Conservation (phyloP, 1,140 invertebrate species). For the Hestina assimilis region DNA sequence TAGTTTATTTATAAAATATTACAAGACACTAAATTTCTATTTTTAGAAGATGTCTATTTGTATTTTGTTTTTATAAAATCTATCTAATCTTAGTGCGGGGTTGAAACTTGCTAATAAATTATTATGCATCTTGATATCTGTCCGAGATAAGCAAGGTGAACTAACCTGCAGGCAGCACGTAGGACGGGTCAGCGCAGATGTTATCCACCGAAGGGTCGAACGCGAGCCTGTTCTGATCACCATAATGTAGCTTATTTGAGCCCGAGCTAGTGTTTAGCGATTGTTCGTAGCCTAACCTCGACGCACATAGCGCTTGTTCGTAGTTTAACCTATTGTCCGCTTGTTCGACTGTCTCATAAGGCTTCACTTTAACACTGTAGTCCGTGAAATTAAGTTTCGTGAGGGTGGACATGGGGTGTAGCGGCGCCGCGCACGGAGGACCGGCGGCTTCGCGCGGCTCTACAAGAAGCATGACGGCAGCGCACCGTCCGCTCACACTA, state of each 20-base stretch:
- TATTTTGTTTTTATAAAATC: background rate
- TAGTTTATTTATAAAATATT: background rate
- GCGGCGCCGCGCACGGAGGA: constrained; percentile 67
- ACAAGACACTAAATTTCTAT: background rate
- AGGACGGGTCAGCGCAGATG: constrained; percentile 56
- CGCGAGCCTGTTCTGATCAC: constrained; percentile 54
- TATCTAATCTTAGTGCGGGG: background rate
- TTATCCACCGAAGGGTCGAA: constrained; percentile 59
- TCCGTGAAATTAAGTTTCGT: constrained; percentile 69
- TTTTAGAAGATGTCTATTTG: background rate
- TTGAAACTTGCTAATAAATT: background rate
- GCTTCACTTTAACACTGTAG: constrained; percentile 71
- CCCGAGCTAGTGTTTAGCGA: constrained; percentile 37
- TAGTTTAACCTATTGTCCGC: constrained; percentile 58
- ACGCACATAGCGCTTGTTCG: constrained; percentile 57
- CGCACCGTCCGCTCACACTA: constrained; percentile 28
- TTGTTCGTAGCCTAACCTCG: constrained; percentile 63
- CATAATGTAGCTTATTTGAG: constrained; percentile 55
- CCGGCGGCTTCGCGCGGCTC: constrained; percentile 75
- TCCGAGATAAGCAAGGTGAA: constrained; percentile 2
- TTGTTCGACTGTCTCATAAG: constrained; percentile 48
- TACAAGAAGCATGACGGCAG: constrained; percentile 72
- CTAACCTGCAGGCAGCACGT: constrained; percentile 59
- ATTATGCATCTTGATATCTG: background rate
- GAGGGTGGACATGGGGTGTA: constrained; percentile 69